phyloP scores from a whole-genome alignment of 2,888 invertebrate genomes.

The Drosophila trichaetosa region DNA sequence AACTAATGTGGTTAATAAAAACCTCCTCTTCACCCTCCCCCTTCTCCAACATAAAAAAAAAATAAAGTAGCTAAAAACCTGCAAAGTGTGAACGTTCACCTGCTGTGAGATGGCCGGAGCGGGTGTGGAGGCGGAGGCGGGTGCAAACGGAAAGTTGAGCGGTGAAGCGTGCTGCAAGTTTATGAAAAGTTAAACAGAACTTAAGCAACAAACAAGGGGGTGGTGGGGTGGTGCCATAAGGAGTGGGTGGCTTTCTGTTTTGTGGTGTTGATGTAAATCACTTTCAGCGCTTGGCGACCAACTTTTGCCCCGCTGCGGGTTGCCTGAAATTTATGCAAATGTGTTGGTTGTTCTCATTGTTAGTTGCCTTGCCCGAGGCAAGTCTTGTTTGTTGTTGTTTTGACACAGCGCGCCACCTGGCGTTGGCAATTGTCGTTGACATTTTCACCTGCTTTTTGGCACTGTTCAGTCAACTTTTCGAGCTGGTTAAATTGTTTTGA shows the following conservation, averaged over 20 bases:
- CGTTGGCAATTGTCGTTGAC: slow-evolving; percentile 74
- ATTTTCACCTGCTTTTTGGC: slow-evolving; percentile 62
- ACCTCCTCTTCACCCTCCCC: not conserved
- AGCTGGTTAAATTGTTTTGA: slow-evolving; percentile 57
- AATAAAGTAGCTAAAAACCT: slow-evolving; percentile 44
- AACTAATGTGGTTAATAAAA: slow-evolving; percentile 80
- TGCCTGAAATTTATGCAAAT: slow-evolving; percentile 76
- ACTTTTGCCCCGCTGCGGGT: slow-evolving; percentile 66
- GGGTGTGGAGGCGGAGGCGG: not conserved
- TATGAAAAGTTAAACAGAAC: slow-evolving; percentile 79
- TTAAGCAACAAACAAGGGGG: slow-evolving; percentile 69
- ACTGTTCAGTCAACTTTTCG: slow-evolving; percentile 45
- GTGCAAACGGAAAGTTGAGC: slow-evolving; percentile 4
- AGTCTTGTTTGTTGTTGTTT: slow-evolving; percentile 33
- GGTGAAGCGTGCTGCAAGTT: slow-evolving; percentile 67
- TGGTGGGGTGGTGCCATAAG: not conserved
- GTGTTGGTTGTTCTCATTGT: slow-evolving; percentile 64
- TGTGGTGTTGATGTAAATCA: slow-evolving; percentile 72
- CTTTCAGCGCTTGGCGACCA: slow-evolving; percentile 60
- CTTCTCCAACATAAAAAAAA: slow-evolving; percentile 1
- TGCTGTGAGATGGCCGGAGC: not conserved
- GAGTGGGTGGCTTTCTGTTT: slow-evolving; percentile 9
- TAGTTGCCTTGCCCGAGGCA: slow-evolving; percentile 18
- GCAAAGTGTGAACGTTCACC: slow-evolving; percentile 34
- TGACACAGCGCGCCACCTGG: slow-evolving; percentile 56